Evolutionary conservation across 2,888 invertebrate genomes (phyloP).

Genomic region (Ochropacha duplaris): DNA sequence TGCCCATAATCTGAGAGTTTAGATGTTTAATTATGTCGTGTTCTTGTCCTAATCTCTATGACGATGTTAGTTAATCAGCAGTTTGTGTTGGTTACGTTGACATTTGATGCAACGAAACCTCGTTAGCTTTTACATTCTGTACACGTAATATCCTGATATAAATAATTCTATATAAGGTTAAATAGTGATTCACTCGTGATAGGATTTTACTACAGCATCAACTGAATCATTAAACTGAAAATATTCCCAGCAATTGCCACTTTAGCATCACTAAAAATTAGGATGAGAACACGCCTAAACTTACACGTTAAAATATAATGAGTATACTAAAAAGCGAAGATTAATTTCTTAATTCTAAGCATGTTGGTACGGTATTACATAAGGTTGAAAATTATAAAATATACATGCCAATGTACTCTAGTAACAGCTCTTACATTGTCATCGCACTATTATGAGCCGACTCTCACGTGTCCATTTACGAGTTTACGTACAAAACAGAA

Average conservation of each 20-base stretch:
- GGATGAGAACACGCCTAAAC: not conserved
- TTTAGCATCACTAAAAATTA: not conserved
- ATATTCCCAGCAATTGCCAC: not conserved
- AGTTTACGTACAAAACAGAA: constrained; percentile 30
- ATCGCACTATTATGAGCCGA: constrained; percentile 18
- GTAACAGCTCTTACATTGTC: constrained; percentile 22
- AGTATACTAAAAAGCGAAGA: not conserved
- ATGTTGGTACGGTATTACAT: not conserved
- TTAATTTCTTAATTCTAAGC: not conserved
- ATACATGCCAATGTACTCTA: constrained; percentile 17
- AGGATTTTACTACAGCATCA: too few species aligned
- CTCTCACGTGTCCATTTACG: constrained; percentile 20
- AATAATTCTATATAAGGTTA: not conserved
- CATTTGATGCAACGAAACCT: not conserved
- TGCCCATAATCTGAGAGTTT: not conserved
- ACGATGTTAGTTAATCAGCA: not conserved
- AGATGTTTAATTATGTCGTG: not conserved
- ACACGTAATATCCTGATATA: not conserved
- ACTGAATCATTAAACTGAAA: not conserved
- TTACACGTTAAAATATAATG: not conserved
- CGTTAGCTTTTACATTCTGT: not conserved
- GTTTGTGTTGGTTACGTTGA: not conserved
- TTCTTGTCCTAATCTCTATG: not conserved
- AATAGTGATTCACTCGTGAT: not conserved
- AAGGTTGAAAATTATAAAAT: constrained; percentile 5